phyloP scores from a whole-genome alignment of 2,113 vertebrate species.

The Cephalophus harveyi region DNA sequence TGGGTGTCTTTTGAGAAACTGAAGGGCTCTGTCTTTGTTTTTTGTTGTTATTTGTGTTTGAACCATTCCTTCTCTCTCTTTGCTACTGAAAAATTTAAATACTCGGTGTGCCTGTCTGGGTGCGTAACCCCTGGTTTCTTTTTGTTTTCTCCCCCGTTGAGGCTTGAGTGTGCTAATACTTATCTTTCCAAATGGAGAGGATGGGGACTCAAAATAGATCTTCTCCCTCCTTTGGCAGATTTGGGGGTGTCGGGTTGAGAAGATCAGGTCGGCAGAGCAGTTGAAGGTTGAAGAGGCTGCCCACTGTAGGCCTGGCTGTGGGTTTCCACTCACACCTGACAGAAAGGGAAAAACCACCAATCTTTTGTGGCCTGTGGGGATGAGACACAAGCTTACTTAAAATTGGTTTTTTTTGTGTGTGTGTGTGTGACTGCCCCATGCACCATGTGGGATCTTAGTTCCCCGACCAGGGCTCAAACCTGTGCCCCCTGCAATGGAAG shows the following conservation, averaged over 20 bases:
- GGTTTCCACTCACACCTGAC: rapidly evolving
- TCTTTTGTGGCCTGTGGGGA: not conserved
- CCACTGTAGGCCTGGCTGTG: rapidly evolving
- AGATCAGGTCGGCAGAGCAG: rapidly evolving
- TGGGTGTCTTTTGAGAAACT: not conserved
- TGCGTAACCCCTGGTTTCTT: not conserved
- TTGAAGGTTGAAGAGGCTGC: not conserved
- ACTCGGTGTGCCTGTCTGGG: not conserved
- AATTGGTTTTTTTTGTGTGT: not conserved
- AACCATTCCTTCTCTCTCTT: not conserved
- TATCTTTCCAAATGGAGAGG: not conserved
- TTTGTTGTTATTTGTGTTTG: not conserved
- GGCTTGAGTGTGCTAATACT: not conserved
- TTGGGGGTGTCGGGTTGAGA: not conserved
- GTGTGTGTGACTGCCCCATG: not conserved
- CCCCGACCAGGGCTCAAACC: rapidly evolving
- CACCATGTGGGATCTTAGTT: not conserved
- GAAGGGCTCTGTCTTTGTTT: not conserved
- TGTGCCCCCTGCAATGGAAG: not conserved
- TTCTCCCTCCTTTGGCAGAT: not conserved
- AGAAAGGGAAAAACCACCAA: not conserved
- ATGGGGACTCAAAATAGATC: rapidly evolving
- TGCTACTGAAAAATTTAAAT: not conserved
- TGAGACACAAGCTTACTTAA: not conserved
- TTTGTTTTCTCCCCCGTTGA: not conserved